These are phyloP conservation scores for Heliopora coerulea DNA, from an alignment of 92 coral and sea anemone species.

Conservation along the genomic window DNA sequence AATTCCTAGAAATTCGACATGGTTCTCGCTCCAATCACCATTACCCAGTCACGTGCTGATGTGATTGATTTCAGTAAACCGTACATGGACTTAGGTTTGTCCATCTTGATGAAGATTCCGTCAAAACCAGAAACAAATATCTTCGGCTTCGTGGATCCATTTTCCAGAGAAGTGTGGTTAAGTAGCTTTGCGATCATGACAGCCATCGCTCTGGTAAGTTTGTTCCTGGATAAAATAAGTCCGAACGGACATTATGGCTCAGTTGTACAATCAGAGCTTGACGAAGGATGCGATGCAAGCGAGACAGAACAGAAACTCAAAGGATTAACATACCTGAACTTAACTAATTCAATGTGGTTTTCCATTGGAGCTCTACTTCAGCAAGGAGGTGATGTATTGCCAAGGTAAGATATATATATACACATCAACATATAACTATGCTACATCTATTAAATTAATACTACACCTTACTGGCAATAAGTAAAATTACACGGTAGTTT, in stretches of 20 bases:
- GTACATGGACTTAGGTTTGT: conserved; percentile 69
- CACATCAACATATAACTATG: no score
- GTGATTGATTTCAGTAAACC: conserved; percentile 85
- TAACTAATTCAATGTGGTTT: conserved; percentile 80
- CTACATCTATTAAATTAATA: no score
- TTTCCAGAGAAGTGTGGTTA: conserved; percentile 70
- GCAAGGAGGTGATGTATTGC: conserved; percentile 77
- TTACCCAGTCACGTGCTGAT: conserved; percentile 72
- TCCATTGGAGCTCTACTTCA: conserved; percentile 78
- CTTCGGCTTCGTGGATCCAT: conserved; percentile 86
- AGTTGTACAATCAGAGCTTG: conserved; percentile 58
- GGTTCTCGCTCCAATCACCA: conserved; percentile 73
- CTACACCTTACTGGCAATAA: no score
- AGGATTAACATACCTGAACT: conserved; percentile 60
- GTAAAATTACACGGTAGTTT: no score
- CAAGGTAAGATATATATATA: conserved; percentile 77
- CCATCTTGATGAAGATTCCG: conserved; percentile 61
- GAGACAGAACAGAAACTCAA: conserved; percentile 60
- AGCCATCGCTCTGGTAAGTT: conserved; percentile 65
- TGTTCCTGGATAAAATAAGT: conserved; percentile 58
- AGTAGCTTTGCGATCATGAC: conserved; percentile 51
- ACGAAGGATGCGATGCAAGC: conserved; percentile 26
- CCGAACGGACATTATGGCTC: conserved; percentile 81
- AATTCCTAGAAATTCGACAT: conserved; percentile 61
- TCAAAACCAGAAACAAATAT: conserved; percentile 45